Evolutionary conservation across 2,797 vertebrate species (phyloP).

Genomic region (Molossus alvarezi): DNA sequence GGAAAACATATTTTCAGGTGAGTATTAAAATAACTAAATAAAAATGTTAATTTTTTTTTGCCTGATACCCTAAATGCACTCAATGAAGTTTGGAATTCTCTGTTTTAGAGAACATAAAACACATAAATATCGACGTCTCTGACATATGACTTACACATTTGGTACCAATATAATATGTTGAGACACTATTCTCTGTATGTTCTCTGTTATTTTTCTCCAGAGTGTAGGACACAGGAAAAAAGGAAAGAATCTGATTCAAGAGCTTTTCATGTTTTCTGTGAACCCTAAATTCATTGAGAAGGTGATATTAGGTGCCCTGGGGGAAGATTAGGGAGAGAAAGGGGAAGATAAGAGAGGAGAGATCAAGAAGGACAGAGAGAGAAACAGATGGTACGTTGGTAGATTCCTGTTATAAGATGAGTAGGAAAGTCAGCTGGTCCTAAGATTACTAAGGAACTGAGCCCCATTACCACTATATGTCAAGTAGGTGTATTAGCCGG

Average conservation of each 20-base stretch:
- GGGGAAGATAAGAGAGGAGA: not conserved
- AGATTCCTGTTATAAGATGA: not conserved
- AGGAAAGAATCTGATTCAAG: not conserved
- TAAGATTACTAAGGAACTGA: not conserved
- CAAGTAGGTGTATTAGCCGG: not conserved
- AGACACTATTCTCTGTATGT: not conserved
- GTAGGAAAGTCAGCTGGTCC: not conserved
- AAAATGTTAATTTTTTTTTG: conserved; percentile 4
- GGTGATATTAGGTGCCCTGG: not conserved
- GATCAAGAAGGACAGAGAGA: not conserved
- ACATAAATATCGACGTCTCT: not conserved
- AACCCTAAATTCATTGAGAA: not conserved
- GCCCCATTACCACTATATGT: no score
- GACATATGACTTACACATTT: not conserved
- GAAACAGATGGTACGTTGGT: not conserved
- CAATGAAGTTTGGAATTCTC: not conserved
- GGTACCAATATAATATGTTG: not conserved
- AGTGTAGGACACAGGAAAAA: not conserved
- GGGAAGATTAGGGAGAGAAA: not conserved
- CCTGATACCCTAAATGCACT: not conserved
- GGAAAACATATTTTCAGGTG: no score
- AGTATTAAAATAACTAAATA: not conserved
- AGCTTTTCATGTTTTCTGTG: not conserved
- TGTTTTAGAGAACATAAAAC: not conserved
- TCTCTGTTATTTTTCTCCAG: not conserved